Base-by-base conservation (phyloP, 2,888 invertebrate genomes). In the Cheilosia vernalis region DNA sequence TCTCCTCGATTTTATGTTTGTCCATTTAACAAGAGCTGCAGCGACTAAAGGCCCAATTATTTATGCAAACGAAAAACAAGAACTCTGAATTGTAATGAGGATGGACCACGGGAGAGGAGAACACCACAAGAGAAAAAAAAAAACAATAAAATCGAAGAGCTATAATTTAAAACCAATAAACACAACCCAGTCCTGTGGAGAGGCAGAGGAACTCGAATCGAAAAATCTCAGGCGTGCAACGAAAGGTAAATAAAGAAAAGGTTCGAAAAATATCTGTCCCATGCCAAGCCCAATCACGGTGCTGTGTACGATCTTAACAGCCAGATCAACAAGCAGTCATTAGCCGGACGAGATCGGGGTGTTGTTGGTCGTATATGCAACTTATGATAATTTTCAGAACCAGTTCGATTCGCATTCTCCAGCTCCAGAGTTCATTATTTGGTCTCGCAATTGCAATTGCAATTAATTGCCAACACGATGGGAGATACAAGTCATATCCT, bases 121-220 rank as follows among this genome's bases (percentile, higher is more conserved):
- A 37, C 1, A 27, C 6, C 27, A 15, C 30, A 61, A 33, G 53
- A 6, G 44, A n/a, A 40, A 19, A 21, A 72, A 49, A 79, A 85
- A 79, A 76, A 76, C 60, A 74, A 70, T 70, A 76, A 81, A 76
- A 55, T 77, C 69, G 63, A 73, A 81, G 70, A 76, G 69, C 84
- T 81, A 85, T 85, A 81, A 85, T 85, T 85, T 85, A 81, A 76
- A 85, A 76, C 80, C 81, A 84, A 85, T 85, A 85, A 85, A 76
- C 84, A 84, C 84, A 76, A 66, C 19, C 73, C 44, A 84, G 30
- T 74, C 67, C 79, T 74, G 17, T 13, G 51, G 42, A 44, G 56
- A 64, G 30, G 21, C 2, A 70, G 19, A 33, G 63, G 49, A 63
- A 60, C 78, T 72, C 60, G 40, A 72, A 72, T 64, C 76, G 21